Evolutionary conservation across 2,797 vertebrate genomes (phyloP).

Genomic region (Gephyroberyx darwinii): DNA sequence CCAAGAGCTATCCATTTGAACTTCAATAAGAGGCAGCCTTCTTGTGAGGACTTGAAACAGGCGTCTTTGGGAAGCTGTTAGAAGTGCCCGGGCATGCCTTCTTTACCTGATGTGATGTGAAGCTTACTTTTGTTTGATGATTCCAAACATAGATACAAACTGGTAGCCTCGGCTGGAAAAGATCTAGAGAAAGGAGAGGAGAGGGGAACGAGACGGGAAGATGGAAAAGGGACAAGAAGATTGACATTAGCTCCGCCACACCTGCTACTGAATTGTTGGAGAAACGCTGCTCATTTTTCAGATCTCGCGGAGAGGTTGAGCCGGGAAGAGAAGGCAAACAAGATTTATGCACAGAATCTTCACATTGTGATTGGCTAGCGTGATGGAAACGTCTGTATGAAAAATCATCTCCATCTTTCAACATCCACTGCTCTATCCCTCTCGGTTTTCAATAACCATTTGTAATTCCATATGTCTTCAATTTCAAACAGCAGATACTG

Average conservation of each 20-base stretch:
- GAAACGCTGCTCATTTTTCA: neutral
- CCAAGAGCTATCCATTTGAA: slow-evolving; percentile 84
- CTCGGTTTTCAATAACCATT: slow-evolving; percentile 37
- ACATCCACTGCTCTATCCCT: slow-evolving; percentile 16
- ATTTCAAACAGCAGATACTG: slow-evolving; percentile 40
- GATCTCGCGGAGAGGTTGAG: slow-evolving; percentile 12
- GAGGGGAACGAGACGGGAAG: slow-evolving; percentile 33
- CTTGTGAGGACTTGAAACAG: slow-evolving; percentile 83
- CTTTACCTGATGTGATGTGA: slow-evolving; percentile 81
- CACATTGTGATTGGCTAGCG: neutral
- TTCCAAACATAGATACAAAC: slow-evolving; percentile 82
- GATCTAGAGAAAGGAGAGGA: slow-evolving; percentile 52
- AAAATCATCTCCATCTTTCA: slow-evolving; percentile 24
- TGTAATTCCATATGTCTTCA: slow-evolving; percentile 45
- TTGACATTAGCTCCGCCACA: slow-evolving; percentile 46
- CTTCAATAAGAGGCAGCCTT: slow-evolving; percentile 80
- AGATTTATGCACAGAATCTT: slow-evolving; percentile 1
- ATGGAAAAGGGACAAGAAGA: slow-evolving; percentile 38
- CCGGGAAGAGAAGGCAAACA: slow-evolving; percentile 23
- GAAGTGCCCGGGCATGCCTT: slow-evolving; percentile 80
- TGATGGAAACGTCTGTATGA: slow-evolving; percentile 31
- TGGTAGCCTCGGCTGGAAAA: slow-evolving; percentile 77
- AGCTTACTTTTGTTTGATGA: slow-evolving; percentile 82
- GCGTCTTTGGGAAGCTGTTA: slow-evolving; percentile 78
- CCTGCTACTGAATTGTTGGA: slow-evolving; percentile 44